Evolutionary conservation across 2,888 invertebrate genomes (phyloP).

Genomic region (Melikaiella ostensackeni): DNA sequence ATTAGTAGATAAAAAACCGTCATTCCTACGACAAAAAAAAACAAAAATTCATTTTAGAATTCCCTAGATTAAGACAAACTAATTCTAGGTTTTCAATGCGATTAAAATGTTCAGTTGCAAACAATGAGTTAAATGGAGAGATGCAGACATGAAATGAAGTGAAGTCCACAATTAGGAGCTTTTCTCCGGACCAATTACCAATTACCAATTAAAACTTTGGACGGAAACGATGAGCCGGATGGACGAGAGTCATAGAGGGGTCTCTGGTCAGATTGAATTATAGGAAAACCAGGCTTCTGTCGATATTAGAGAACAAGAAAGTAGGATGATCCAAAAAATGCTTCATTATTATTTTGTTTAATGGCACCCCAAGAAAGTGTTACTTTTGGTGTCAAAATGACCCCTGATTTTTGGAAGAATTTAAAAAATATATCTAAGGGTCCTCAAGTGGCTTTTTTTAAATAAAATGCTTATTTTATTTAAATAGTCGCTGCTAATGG

Average conservation of each 20-base stretch:
- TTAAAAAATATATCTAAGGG: too few relatives aligned
- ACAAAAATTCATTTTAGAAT: neutral
- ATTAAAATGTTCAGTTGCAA: constrained; percentile 13
- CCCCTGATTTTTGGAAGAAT: too few relatives aligned
- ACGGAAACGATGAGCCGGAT: constrained; percentile 40
- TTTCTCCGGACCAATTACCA: constrained; percentile 62
- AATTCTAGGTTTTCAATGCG: neutral
- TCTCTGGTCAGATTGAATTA: constrained; percentile 50
- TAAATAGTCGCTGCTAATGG: too few relatives aligned
- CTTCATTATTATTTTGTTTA: too few relatives aligned
- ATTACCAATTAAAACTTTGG: constrained; percentile 65
- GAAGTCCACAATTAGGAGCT: constrained; percentile 39
- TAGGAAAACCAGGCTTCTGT: constrained; percentile 51
- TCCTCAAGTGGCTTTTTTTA: too few relatives aligned
- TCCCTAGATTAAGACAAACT: neutral
- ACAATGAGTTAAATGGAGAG: constrained; percentile 21
- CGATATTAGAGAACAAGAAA: constrained; percentile 47
- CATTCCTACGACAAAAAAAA: too few relatives aligned
- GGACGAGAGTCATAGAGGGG: constrained; percentile 29
- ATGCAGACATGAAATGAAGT: constrained; percentile 15
- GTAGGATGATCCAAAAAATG: too few relatives aligned
- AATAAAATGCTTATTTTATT: too few relatives aligned
- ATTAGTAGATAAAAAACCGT: too few relatives aligned
- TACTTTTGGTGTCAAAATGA: too few relatives aligned
- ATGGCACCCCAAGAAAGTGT: too few relatives aligned